phyloP scores from a whole-genome alignment of 2,888 invertebrate genomes.

The Coelopa pilipes region DNA sequence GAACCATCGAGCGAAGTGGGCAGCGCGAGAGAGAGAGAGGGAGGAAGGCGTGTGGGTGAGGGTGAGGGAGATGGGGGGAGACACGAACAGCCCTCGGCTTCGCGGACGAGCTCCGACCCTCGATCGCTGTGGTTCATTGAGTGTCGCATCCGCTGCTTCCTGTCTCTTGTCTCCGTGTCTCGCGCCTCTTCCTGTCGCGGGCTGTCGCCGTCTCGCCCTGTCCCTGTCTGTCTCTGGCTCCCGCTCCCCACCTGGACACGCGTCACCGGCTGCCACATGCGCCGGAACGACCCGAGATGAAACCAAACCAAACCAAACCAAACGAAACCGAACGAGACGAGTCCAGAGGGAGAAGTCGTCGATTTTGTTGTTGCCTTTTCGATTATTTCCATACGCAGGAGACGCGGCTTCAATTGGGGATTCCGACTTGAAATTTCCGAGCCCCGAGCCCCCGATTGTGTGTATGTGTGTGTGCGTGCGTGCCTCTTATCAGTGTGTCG shows the following conservation, averaged over 20 bases:
- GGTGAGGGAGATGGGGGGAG: not conserved
- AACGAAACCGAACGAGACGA: no score
- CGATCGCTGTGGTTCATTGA: no score
- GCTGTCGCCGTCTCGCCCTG: no score
- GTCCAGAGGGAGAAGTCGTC: no score
- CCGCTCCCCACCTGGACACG: not conserved
- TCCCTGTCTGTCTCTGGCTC: no score
- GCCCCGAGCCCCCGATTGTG: not conserved
- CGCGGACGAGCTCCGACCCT: not conserved
- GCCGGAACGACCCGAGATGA: conserved; percentile 16
- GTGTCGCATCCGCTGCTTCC: no score
- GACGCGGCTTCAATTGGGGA: not conserved
- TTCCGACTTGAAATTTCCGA: not conserved
- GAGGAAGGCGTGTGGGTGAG: not conserved
- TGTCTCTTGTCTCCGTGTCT: no score
- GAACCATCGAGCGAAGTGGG: not conserved
- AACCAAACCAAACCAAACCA: no score
- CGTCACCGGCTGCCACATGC: conserved; percentile 24
- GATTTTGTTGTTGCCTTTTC: conserved; percentile 1
- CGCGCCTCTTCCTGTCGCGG: no score
- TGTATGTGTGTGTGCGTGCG: not conserved
- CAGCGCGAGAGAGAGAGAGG: not conserved
- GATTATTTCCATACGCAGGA: conserved; percentile 6
- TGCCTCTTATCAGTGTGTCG: conserved; percentile 20
- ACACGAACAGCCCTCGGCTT: conserved; percentile 11